Conservation (phyloP, 1,140 invertebrate species). For the Drosophila simulans region DNA sequence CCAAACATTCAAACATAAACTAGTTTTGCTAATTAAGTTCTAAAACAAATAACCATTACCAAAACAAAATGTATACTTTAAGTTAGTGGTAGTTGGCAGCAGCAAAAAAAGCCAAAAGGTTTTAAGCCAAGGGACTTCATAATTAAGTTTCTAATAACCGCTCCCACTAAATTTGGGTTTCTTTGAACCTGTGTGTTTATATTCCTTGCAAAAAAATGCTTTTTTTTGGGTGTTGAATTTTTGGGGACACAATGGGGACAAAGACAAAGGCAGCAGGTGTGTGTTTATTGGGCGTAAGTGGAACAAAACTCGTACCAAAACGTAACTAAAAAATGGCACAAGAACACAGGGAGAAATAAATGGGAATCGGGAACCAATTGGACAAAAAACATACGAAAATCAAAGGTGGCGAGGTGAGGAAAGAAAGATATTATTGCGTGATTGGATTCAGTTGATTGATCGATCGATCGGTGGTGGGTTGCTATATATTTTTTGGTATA, state of each 20-base stretch:
- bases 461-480: conserved; percentile 16
- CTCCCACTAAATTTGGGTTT: not conserved
- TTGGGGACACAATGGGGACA: conserved; percentile 18
- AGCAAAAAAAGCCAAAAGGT: not conserved
- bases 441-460: conserved; percentile 54
- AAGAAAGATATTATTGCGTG: conserved; percentile 30
- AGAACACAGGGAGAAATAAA: conserved; percentile 22
- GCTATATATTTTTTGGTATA: conserved; percentile 7
- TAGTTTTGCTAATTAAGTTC: not conserved
- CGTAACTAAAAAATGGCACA: conserved; percentile 22
- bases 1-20: conserved; percentile 1
- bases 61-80: not conserved
- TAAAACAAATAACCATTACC: not conserved
- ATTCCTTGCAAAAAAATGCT: not conserved
- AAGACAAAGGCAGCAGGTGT: conserved; percentile 19
- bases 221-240: not conserved
- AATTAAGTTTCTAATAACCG: not conserved
- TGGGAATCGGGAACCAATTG: conserved; percentile 20
- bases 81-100: not conserved
- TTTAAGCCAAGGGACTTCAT: not conserved
- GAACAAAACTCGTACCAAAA: conserved; percentile 11
- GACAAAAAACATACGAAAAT: conserved; percentile 51
- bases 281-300: conserved; percentile 5
- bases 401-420: conserved; percentile 44
- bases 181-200: not conserved